Evolutionary conservation across 1,140 invertebrate genomes (phyloP).

Genomic region (Acromyrmex echinatior): DNA sequence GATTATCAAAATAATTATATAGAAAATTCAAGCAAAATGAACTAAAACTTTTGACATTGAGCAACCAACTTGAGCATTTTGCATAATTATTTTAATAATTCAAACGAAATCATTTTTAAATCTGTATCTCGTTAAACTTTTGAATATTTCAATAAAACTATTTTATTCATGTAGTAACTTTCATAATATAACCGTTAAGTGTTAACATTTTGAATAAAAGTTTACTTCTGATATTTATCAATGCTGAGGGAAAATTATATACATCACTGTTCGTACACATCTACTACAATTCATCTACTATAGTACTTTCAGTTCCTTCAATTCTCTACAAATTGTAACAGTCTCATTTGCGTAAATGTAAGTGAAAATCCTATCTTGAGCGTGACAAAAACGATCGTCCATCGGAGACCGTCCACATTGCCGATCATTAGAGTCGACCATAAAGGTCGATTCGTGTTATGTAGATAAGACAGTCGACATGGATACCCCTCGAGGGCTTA

Average conservation of each 20-base stretch:
- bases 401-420: constrained; percentile 64
- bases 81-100: no score
- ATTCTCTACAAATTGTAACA: constrained; percentile 16
- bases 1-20: no score
- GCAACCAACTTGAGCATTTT: no score
- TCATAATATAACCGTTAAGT: neutral
- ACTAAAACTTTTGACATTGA: no score
- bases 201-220: neutral
- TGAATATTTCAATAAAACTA: no score
- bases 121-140: no score
- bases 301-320: neutral
- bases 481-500: constrained; percentile 23
- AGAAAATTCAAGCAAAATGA: no score
- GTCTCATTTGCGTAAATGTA: constrained; percentile 71
- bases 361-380: constrained; percentile 69
- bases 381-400: constrained; percentile 63
- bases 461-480: constrained; percentile 55
- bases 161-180: neutral
- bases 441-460: constrained; percentile 75
- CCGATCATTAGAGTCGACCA: constrained; percentile 73
- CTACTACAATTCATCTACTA: neutral
- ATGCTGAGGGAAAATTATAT: neutral
- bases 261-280: constrained; percentile 7
- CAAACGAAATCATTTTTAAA: no score
- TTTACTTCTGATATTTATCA: neutral